Base-by-base conservation (phyloP, 92 coral and sea anemone species). In the Porites divaricata region DNA sequence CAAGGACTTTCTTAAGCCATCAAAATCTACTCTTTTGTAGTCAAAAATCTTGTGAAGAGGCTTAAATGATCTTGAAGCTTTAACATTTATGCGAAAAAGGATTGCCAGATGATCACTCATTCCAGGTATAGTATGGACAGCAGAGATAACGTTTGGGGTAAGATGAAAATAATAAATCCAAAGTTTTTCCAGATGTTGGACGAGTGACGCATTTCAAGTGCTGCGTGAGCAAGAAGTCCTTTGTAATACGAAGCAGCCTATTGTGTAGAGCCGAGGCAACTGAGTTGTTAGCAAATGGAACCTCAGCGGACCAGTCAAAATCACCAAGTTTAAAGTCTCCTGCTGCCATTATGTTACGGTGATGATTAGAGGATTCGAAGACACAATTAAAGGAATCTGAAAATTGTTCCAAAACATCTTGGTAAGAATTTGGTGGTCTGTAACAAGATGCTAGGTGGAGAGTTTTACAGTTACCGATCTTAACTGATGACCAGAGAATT, bases 321-420 rank as follows among this genome's bases (percentile, higher is more conserved):
- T 77, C 89, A 2, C 90, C 84, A 50, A 90, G 83, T 66, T 90
- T 86, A 28, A 86, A 90, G 62, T 90, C 90, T 14, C 88, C 88
- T 19, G 63, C 85, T 54, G 67, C 53, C 28, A 86, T 83, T 72
- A 86, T 86, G 49, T 78, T 80, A 4, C 85, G 90, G 82, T 81
- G 90, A 63, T 76, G 72, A 17, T 64, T 56, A 20, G 67, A 70
- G 53, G 81, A 72, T 76, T 72, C 72, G n/a, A 68, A 67, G 15
- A 58, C 85, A 80, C 63, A 61, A 24, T 78, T 77, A 9, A 85
- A 12, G 70, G 78, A 85, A 57, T 85, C 84, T 53, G 62, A 52
- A 15, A 85, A n/a, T 79, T 85, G 84, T 21, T 85, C 85, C 76
- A 85, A 67, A n/a, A 23, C 70, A 17, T 85, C 89, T 28, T 28